A percentile compares a stretch with the other conserved stretches of the same genome.
Conservation (phyloP, 2,113 vertebrate genomes). For the Eonycteris spelaea region DNA sequence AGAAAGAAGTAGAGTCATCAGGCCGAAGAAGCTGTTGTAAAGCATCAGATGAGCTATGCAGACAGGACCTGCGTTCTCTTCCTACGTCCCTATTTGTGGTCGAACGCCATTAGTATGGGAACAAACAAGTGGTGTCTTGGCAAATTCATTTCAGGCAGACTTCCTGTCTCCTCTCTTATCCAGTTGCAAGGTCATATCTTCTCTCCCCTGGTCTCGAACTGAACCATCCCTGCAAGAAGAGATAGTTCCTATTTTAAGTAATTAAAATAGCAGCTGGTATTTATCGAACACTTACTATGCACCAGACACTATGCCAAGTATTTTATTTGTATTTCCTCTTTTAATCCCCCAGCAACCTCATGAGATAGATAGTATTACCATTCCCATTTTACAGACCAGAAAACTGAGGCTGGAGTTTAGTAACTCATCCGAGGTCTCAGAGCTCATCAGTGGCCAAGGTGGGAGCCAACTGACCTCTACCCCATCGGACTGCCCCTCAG, state of each 20-base stretch:
- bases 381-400: not conserved
- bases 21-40: not conserved
- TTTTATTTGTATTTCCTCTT: not conserved
- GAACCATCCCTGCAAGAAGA: not conserved
- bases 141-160: not conserved
- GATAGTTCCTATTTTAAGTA: not conserved
- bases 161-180: slow-evolving; percentile 8
- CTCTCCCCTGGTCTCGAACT: not conserved
- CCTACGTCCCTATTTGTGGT: not conserved
- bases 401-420: not conserved
- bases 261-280: not conserved
- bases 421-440: not conserved
- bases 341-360: not conserved
- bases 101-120: not conserved
- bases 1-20: not conserved
- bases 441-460: not conserved
- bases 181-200: not conserved
- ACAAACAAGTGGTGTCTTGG: not conserved
- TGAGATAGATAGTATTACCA: not conserved
- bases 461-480: not conserved
- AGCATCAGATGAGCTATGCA: not conserved
- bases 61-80: not conserved
- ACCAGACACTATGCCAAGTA: not conserved
- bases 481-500: not conserved
- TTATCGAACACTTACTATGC: not conserved